phyloP scores from a whole-genome alignment of 2,797 vertebrate species.

The Lacerta agilis region DNA sequence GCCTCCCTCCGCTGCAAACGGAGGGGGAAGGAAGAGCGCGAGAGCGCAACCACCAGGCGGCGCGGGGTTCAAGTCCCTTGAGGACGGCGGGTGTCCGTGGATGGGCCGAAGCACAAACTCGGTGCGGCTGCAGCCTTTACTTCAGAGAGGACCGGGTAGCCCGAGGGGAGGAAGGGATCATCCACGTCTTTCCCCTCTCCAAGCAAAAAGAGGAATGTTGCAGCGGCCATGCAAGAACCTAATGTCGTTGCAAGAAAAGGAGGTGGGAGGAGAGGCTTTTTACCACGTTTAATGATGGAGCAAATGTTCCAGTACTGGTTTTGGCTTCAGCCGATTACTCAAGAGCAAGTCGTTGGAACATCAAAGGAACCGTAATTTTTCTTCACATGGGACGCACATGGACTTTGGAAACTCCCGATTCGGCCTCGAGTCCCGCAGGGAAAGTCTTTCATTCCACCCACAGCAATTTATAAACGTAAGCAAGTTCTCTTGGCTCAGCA shows the following conservation, averaged over 20 bases:
- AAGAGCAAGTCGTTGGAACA: not conserved
- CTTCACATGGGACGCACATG: not conserved
- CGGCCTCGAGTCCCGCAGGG: no score
- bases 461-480: not conserved
- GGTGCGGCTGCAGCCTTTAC: not conserved
- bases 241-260: not conserved
- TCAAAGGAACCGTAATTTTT: not conserved
- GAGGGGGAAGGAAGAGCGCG: not conserved
- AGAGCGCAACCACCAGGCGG: no score
- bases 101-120: not conserved
- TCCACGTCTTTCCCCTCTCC: no score
- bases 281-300: not conserved
- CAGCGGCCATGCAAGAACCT: not conserved
- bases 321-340: not conserved
- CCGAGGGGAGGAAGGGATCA: not conserved
- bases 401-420: not conserved
- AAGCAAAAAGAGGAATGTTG: not conserved
- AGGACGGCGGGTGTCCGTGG: no score
- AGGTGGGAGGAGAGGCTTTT: not conserved
- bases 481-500: not conserved
- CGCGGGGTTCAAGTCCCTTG: no score
- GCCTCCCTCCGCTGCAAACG: no score
- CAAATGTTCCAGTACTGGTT: not conserved
- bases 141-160: not conserved
- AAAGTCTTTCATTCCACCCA: not conserved